Percentiles rank a stretch among this genome's conserved stretches.
Evolutionary conservation across 92 coral and sea anemone genomes (phyloP).

Genomic region (Montipora capitata): DNA sequence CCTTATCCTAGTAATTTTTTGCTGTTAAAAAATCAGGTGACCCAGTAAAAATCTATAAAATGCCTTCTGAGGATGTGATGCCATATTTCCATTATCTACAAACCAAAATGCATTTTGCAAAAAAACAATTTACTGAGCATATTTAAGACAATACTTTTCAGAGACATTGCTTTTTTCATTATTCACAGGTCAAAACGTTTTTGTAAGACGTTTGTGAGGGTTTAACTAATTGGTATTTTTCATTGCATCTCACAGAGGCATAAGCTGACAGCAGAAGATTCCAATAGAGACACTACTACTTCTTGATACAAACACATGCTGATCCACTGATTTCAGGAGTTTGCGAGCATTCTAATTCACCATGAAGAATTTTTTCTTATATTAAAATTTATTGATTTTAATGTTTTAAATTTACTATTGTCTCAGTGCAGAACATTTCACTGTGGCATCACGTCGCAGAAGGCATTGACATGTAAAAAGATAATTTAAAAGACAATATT

Average conservation of each 20-base stretch:
- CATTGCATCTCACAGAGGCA: slow-evolving; percentile 48
- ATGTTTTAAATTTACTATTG: not conserved
- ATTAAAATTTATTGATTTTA: not conserved
- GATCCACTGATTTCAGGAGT: slow-evolving; percentile 12
- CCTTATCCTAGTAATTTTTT: too few species aligned
- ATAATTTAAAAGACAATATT: not conserved
- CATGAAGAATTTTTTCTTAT: not conserved
- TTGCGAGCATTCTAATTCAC: not conserved
- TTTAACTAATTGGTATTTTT: slow-evolving; percentile 41
- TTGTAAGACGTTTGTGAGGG: not conserved
- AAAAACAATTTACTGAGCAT: too few species aligned
- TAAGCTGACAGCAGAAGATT: slow-evolving; percentile 9
- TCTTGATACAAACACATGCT: slow-evolving; percentile 13
- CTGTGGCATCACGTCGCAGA: not conserved
- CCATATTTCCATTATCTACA: too few species aligned
- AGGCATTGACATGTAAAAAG: not conserved
- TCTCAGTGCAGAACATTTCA: not conserved
- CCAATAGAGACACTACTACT: slow-evolving; percentile 28
- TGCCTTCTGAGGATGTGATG: too few species aligned
- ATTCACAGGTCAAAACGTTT: not conserved
- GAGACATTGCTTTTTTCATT: not conserved
- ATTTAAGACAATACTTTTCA: not conserved
- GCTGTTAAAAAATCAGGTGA: too few species aligned
- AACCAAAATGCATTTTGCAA: too few species aligned
- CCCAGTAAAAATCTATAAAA: too few species aligned